A percentile compares a stretch with the other conserved stretches of the same genome.
phyloP scores from a whole-genome alignment of 2,888 invertebrate genomes.

The Pterostichus niger region DNA sequence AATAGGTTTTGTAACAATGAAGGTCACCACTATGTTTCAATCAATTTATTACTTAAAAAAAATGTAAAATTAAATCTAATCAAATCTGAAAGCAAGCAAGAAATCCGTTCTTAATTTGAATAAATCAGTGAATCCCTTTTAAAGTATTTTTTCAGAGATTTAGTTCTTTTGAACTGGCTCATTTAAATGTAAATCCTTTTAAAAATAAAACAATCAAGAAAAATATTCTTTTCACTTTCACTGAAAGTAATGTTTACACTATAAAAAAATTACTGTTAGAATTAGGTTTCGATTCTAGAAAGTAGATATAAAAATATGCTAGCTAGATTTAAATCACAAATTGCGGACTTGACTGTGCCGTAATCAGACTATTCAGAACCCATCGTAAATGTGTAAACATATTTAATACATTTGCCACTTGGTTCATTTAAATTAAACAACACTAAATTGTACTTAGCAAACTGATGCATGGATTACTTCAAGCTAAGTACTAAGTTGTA shows the following conservation, averaged over 20 bases:
- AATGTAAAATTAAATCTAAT: no score
- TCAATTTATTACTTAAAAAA: no score
- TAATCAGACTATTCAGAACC: no score
- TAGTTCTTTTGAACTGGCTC: no score
- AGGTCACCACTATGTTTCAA: background rate
- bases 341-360: no score
- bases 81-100: background rate
- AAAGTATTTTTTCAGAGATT: background rate
- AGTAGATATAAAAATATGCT: conserved; percentile 16
- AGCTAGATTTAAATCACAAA: background rate
- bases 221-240: conserved; percentile 30
- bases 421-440: no score
- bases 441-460: no score
- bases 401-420: no score
- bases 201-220: conserved; percentile 8
- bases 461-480: no score
- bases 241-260: conserved; percentile 2
- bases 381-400: no score
- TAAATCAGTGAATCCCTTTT: conserved; percentile 11
- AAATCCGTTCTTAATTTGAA: background rate
- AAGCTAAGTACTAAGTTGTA: no score
- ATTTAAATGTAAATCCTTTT: conserved; percentile 36
- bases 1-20: background rate
- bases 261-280: conserved; percentile 4
- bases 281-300: conserved; percentile 4